These are phyloP conservation scores for Saturnia pavonia DNA, from an alignment of 2,888 invertebrate species.

Conservation along the genomic window DNA sequence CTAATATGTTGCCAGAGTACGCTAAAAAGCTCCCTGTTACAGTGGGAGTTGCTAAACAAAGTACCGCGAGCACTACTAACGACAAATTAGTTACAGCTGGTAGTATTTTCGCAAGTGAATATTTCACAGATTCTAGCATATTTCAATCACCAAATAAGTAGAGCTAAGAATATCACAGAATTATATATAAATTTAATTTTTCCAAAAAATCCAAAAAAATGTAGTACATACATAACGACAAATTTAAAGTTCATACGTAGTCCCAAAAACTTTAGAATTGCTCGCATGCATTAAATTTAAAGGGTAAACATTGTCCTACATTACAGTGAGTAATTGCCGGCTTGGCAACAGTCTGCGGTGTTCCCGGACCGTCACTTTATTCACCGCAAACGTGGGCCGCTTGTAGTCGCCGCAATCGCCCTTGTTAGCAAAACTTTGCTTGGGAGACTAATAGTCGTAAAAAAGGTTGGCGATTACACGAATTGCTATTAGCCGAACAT, in stretches of 20 bases:
- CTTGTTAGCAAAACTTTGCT: conserved; percentile 19
- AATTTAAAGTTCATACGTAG: background rate
- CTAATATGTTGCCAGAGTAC: too few relatives aligned
- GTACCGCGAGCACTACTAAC: too few relatives aligned
- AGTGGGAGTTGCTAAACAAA: too few relatives aligned
- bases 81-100: too few relatives aligned
- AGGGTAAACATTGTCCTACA: conserved; percentile 48
- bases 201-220: too few relatives aligned
- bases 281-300: conserved; percentile 50
- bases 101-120: too few relatives aligned
- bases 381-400: conserved; percentile 32
- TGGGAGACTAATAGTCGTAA: conserved; percentile 17
- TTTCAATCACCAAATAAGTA: too few relatives aligned
- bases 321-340: conserved; percentile 62
- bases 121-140: too few relatives aligned
- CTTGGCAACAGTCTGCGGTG: conserved; percentile 48
- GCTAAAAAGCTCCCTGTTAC: too few relatives aligned
- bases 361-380: conserved; percentile 32
- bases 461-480: conserved; percentile 10
- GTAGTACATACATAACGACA: too few relatives aligned
- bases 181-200: too few relatives aligned
- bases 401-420: conserved; percentile 20
- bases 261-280: conserved; percentile 29
- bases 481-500: background rate
- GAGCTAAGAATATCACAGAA: too few relatives aligned